Conservation (phyloP, 2,888 invertebrate genomes). For the Acrobasis suavella region DNA sequence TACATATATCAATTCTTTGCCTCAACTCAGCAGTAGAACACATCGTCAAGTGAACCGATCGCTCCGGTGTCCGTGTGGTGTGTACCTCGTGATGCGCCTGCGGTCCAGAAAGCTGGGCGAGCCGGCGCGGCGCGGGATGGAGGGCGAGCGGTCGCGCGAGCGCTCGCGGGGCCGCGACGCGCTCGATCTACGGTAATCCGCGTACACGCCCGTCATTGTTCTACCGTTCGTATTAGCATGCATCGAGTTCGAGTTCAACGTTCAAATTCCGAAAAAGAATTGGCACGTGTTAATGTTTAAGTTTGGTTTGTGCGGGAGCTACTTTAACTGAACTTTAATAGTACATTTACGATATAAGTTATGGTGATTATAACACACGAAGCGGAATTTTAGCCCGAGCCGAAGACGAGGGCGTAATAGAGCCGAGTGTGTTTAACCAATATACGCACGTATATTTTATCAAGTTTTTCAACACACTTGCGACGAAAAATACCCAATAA, state of each 20-base stretch:
- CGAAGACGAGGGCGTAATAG: too few species aligned
- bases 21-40: too few species aligned
- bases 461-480: too few species aligned
- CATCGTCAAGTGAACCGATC: too few species aligned
- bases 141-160: slow-evolving; percentile 88
- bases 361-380: too few species aligned
- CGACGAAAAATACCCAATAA: too few species aligned
- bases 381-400: too few species aligned
- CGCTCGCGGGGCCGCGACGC: slow-evolving; percentile 51
- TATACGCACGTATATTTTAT: too few species aligned
- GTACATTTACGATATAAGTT: too few species aligned
- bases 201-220: slow-evolving; percentile 81
- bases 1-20: too few species aligned
- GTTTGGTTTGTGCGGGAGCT: background rate
- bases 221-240: slow-evolving; percentile 46
- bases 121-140: slow-evolving; percentile 95
- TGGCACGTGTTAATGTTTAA: slow-evolving; percentile 36
- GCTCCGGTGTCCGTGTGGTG: too few species aligned
- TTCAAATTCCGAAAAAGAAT: slow-evolving; percentile 38
- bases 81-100: slow-evolving; percentile 96
- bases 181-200: slow-evolving; percentile 78
- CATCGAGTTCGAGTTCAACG: slow-evolving; percentile 27
- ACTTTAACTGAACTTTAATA: background rate
- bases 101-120: slow-evolving; percentile 97
- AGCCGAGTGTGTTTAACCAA: too few species aligned